A percentile compares a stretch with the other conserved stretches of the same genome.
phyloP scores from a whole-genome alignment of 1,140 invertebrate genomes.

The Uloborus diversus region DNA sequence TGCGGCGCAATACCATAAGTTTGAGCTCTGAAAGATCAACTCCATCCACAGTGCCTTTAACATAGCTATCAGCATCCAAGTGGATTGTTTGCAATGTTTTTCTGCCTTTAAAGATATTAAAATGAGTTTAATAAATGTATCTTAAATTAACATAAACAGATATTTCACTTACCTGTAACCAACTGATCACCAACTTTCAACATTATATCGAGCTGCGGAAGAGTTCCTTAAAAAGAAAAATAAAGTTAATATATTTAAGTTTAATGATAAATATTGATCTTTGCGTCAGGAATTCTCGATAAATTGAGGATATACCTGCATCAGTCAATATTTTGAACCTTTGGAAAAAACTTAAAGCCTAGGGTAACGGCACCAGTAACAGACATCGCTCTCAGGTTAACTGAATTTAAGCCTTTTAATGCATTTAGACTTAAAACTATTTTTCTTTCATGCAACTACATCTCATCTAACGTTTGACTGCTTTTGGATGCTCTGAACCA shows the following conservation, averaged over 20 bases:
- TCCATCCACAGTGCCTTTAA: constrained; percentile 41
- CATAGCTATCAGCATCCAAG: constrained; percentile 32
- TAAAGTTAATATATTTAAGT: neutral
- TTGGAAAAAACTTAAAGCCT: no score
- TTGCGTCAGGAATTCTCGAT: no score
- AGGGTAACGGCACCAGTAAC: no score
- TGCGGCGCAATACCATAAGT: neutral
- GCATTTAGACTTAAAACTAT: no score
- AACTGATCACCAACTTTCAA: constrained; percentile 43
- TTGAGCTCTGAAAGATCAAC: constrained; percentile 43
- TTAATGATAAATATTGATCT: neutral
- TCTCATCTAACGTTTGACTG: no score
- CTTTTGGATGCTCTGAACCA: no score
- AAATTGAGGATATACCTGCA: no score
- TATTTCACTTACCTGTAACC: constrained; percentile 29
- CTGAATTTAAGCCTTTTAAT: no score
- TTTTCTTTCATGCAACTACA: no score
- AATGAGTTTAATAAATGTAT: neutral
- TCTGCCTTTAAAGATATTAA: neutral
- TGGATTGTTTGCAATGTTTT: constrained; percentile 53
- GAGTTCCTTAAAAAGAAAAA: constrained; percentile 2
- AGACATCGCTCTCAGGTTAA: no score
- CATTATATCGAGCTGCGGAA: constrained; percentile 35
- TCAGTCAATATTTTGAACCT: no score
- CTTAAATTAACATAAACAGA: neutral